Evolutionary conservation across 2,888 invertebrate genomes (phyloP), one percentile per base, ranked within the genome.

Genomic region (Diarsia rubi): DNA sequence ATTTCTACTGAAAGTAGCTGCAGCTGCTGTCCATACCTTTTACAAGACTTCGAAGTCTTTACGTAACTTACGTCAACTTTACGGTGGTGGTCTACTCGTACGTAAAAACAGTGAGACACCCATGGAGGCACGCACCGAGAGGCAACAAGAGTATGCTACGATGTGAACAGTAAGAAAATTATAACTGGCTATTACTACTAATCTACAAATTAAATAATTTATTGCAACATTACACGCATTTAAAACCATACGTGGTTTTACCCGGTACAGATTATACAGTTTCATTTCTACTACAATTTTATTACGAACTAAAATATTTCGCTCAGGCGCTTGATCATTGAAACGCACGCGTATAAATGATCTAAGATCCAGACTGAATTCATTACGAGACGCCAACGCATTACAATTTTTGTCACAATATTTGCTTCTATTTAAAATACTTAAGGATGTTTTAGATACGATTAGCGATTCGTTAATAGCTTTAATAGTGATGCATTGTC

Each of bases 391-490:
- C 14, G 45, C n/a, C 14, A 57, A 45, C 52, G 12, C 16, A 62
- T 14, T 27, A 69, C 47, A n/a, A n/a, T n/a, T n/a, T 12, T n/a
- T 42, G 37, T 37, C 47, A 52, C 12, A 73, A 74, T 72, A 72
- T 79, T 79, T 78, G 42, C 69, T 37, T 45, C 6, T 57, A 37
- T 68, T 72, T 52, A 57, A 57, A 69, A 60, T 59, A 60, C 24
- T 24, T 57, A 4, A 75, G 60, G 57, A 73, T 68, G 54, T 83
- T 79, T 72, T 64, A 60, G 47, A 72, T 52, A 62, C 44, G 42
- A 83, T 83, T 78, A 81, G 64, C 75, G 62, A 66, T 75, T 49
- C 57, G 76, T 81, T 79, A 82, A 75, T 82, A 84, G 68, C 64
- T 65, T 70, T 75, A 64, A 81, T 75, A 78, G 72, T 37, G 44